Evolutionary conservation across 2,113 vertebrate genomes (phyloP), one percentile per base, ranked within the genome.

Genomic region (Gobio gobio): DNA sequence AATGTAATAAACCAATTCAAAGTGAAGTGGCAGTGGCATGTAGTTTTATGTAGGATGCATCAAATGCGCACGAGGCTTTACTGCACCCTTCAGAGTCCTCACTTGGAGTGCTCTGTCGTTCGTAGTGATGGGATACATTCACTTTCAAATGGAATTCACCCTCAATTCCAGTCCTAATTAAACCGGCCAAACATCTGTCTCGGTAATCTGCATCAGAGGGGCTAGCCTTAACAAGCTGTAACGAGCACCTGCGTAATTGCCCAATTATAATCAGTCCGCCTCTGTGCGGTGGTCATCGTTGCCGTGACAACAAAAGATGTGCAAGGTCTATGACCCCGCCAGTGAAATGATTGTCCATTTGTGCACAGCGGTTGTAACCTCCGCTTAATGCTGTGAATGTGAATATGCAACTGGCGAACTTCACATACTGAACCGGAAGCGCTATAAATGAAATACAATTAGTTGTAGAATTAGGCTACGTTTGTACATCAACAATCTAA

Each of bases 221-320:
- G 43, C 47, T 43, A 22, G 49, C 7, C 40, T 78, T 72, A 89
- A 74, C n/a, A 61, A 73, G 83, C 73, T 77, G 75, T 88, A 88
- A 90, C 40, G 43, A 89, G 73, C 73, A 83, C 79, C 79, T 77
- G 82, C 84, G 80, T 87, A 88, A 89, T 82, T 72, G 77, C 61
- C 79, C 87, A 86, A 87, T 89, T 92, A 87, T 78, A 90, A 91
- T 85, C 83, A 89, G 70, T 33, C 70, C 64, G 68, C n/a, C 66
- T 74, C 51, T 40, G 26, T 83, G 36, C 47, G 3, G n/a, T 68
- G 78, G 70, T 61, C 54, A 63, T 2, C 10, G 40, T 82, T 13
- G 36, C 49, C 61, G 12, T 82, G 70, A 63, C 14, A 22, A 86
- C 61, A 6, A 26, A 33, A 83, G 40, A 26, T 26, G 58, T 40